Evolutionary conservation across 2,113 vertebrate species (phyloP), one percentile per base, ranked within the genome.

Genomic region (Barbus barbus): DNA sequence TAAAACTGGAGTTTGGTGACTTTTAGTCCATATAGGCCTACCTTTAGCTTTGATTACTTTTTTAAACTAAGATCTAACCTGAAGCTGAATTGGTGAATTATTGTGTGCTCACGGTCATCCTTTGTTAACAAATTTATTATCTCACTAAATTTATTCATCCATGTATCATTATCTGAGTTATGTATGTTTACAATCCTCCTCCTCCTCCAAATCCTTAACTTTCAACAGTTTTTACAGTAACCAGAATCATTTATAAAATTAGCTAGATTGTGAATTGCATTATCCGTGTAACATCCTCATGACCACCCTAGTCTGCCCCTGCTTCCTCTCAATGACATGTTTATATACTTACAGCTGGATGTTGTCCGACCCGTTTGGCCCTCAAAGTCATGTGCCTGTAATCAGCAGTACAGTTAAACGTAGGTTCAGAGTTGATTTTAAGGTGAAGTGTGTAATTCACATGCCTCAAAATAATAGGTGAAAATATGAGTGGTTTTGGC

Each of bases 261-360:
- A 78, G 20, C 51, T 26, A 78, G 36, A 61, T 41, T 61, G 36
- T 61, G 7, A 78, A 38, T 60, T 78, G 36, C 36, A 44, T 16
- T 60, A 11, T 78, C 33, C 26, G 13, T 56, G 56, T 18, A 44
- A 78, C 13, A 61, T 78, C 56, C 77, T 44, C 8, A 78, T 26
- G 56, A 44, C 56, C 33, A 61, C 36, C 56, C n/a, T 18, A 6
- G n/a, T 44, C n/a, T 41, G 22, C 41, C 14, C 26, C 56, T 78
- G 77, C 24, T 78, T 78, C 31, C 51, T 77, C 12, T 58, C 31
- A 71, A n/a, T 36, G 4, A 69, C 31, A 56, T 58, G 48, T 61
- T 78, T 78, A 78, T 61, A 16, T 60, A 78, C 12, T 26, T 26
- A 5, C 6, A 61, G 56, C 56, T 78, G 22, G 13, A 78, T 60